phyloP scores from a whole-genome alignment of 37 sponge, comb jelly and placozoan genomes.

The Eunapius fragilis region DNA sequence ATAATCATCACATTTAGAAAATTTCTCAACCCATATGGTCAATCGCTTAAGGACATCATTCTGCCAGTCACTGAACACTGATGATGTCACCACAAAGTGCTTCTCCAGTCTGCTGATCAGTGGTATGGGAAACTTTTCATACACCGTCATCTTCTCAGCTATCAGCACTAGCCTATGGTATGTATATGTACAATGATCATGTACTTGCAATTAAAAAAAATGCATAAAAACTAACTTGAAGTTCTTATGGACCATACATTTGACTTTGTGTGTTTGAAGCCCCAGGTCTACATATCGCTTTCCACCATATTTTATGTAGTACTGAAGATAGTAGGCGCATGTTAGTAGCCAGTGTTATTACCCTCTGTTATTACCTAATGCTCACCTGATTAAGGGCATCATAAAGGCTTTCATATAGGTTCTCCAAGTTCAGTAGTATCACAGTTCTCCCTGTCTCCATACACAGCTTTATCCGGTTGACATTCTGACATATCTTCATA shows the following conservation, averaged over 20 bases:
- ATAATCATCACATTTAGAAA: not conserved
- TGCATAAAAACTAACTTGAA: constrained; percentile 11
- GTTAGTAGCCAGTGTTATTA: not conserved
- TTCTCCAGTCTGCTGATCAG: constrained; percentile 77
- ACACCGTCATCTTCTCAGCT: constrained; percentile 44
- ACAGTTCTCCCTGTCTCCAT: constrained; percentile 68
- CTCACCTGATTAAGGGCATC: constrained; percentile 54
- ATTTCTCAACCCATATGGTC: not conserved
- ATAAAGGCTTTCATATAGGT: constrained; percentile 63
- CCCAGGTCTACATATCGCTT: constrained; percentile 65
- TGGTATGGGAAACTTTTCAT: constrained; percentile 72
- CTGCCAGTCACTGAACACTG: constrained; percentile 23
- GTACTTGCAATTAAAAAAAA: not conserved
- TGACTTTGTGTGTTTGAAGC: constrained; percentile 39
- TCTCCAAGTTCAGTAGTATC: constrained; percentile 56
- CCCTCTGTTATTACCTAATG: constrained; percentile 1
- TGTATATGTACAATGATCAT: not conserved
- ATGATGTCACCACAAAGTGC: constrained; percentile 43
- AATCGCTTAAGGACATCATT: constrained; percentile 9
- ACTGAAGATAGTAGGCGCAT: constrained; percentile 10
- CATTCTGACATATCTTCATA: constrained; percentile 49
- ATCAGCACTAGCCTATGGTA: constrained; percentile 32
- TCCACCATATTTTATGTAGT: constrained; percentile 44
- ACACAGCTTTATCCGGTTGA: constrained; percentile 59
- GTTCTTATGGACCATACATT: constrained; percentile 52